Evolutionary conservation across 2,888 invertebrate genomes (phyloP), one percentile per base, ranked within the genome.

Genomic region (Tanytarsus gracilentus): DNA sequence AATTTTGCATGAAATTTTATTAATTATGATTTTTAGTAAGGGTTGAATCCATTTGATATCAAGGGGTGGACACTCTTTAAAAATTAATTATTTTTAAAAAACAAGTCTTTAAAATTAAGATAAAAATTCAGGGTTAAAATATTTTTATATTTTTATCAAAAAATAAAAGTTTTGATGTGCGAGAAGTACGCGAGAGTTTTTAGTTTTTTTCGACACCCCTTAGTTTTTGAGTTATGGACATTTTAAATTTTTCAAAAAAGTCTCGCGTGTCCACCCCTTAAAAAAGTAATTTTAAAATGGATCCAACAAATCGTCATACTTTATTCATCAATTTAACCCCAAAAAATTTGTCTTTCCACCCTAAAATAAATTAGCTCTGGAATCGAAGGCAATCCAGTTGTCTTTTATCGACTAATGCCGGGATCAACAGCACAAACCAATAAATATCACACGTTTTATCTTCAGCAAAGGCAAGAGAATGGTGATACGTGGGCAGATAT

Each of bases 341-440:
- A n/a, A 39, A 39, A 39, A 39, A 18, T 1, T 3, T 23, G n/a
- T 11, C n/a, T 14, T 16, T 16, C 3, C 36, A 2, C 33, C 2
- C n/a, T n/a, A n/a, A n/a, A 25, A 23, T 26, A 26, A 60, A 49
- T 67, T 83, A 93, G 94, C 79, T 94, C 94, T 72, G 94, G 94
- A 66, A 95, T 95, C 75, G 92, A 93, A 74, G 91, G 91, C 76
- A 95, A 93, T 76, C 94, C 94, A 62, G 92, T 92, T 67, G 94
- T 95, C 67, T 95, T 91, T 80, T 95, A 95, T 77, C 88, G 89
- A 63, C 77, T 95, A 71, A 95, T 95, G 88, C 92, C 92, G 64
- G 94, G 94, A 64, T 93, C 93, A 30, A 95, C 94, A 61, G 91
- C 94, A 6, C 94, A 95, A 76, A 95, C 94, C 67, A 95, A 95